A percentile compares a stretch with the other conserved stretches of the same genome.
These are phyloP conservation scores for Drosophila eugracilis DNA, from an alignment of 1,140 invertebrate genomes.

Conservation along the genomic window DNA sequence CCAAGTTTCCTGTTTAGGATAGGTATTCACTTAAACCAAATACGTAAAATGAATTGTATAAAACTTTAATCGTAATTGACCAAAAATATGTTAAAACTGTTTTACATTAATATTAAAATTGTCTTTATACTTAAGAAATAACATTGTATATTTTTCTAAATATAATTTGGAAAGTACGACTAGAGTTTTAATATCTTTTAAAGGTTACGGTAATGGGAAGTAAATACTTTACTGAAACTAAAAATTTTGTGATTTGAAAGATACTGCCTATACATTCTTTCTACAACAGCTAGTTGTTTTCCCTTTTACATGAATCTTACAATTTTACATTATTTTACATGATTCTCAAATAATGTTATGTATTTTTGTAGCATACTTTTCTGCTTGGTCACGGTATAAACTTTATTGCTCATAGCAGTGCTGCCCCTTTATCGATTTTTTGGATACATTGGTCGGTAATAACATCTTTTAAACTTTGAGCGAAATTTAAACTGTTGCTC, in stretches of 20 bases:
- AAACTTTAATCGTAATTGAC: constrained; percentile 47
- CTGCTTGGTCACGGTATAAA: no score
- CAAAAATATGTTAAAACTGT: constrained; percentile 64
- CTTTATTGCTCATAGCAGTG: background rate
- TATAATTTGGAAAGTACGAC: constrained; percentile 52
- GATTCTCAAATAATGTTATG: no score
- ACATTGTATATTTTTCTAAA: constrained; percentile 77
- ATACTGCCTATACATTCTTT: no score
- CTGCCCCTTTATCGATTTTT: background rate
- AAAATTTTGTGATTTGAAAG: no score
- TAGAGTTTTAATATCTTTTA: no score
- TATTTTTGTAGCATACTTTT: constrained; percentile 8
- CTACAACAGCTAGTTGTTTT: no score
- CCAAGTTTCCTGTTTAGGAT: constrained; percentile 18
- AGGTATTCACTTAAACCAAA: constrained; percentile 47
- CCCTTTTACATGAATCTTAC: no score
- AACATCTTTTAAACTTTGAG: no score
- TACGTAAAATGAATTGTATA: constrained; percentile 57
- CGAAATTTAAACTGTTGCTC: no score
- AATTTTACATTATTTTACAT: no score
- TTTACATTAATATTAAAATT: constrained; percentile 56
- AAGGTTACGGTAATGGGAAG: background rate
- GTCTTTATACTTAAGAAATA: constrained; percentile 60
- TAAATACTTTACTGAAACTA: no score
- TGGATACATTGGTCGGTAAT: no score